Conservation (phyloP, 2,888 invertebrate genomes). For the Amiota mariae region DNA sequence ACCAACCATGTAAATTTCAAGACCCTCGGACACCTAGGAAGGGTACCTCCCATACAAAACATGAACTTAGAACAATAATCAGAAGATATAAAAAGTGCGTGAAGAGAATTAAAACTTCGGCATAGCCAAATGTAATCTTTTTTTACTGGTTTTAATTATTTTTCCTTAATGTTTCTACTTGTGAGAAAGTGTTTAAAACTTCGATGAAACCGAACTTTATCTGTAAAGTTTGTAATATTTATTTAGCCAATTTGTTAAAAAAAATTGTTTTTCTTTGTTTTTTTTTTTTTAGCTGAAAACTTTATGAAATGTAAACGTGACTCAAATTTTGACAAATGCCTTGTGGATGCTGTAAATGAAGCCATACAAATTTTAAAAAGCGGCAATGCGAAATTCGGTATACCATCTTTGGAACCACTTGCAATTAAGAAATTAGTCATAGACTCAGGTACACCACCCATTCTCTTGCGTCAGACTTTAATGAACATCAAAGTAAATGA, state of each 20-base stretch:
- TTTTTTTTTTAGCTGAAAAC: conserved; percentile 74
- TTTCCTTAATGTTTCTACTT: conserved; percentile 29
- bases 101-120: too few species aligned
- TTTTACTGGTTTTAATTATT: too few species aligned
- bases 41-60: too few species aligned
- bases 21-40: too few species aligned
- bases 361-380: conserved; percentile 76
- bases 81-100: too few species aligned
- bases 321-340: conserved; percentile 77
- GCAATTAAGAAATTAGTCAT: conserved; percentile 77
- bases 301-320: conserved; percentile 78
- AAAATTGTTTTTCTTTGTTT: conserved; percentile 2
- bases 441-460: conserved; percentile 78
- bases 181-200: neutral
- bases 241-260: too few species aligned
- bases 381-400: conserved; percentile 77
- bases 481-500: conserved; percentile 80
- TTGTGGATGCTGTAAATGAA: conserved; percentile 76
- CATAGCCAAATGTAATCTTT: too few species aligned
- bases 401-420: conserved; percentile 79
- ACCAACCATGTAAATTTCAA: too few species aligned
- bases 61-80: too few species aligned
- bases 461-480: conserved; percentile 80
- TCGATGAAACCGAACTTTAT: neutral
- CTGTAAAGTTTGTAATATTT: neutral